Conservation (phyloP, 1,140 invertebrate genomes). For the Drosophila hydei region DNA sequence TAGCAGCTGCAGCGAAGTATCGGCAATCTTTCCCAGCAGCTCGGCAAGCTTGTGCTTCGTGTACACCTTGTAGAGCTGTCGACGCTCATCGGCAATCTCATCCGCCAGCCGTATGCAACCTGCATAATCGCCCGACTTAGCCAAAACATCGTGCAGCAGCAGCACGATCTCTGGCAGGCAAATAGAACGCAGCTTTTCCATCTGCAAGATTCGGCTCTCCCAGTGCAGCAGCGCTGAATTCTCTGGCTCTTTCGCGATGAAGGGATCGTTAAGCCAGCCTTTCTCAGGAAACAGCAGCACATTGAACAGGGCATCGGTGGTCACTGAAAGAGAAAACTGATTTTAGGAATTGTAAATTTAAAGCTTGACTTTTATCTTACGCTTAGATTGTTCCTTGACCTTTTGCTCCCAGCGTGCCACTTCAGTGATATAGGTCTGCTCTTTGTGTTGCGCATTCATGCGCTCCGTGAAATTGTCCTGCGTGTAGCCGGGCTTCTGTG, state of each 20-base stretch:
- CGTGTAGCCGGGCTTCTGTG: slow-evolving; percentile 83
- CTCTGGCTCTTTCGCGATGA: slow-evolving; percentile 66
- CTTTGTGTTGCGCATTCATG: slow-evolving; percentile 93
- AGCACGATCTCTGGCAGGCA: slow-evolving; percentile 94
- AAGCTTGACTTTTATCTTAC: slow-evolving; percentile 70
- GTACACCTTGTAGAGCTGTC: slow-evolving; percentile 92
- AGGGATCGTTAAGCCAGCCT: slow-evolving; percentile 93
- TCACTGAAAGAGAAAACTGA: slow-evolving; percentile 84
- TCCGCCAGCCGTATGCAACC: slow-evolving; percentile 92
- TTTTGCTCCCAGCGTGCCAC: slow-evolving; percentile 90
- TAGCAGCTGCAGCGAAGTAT: slow-evolving; percentile 90
- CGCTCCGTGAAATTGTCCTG: slow-evolving; percentile 91
- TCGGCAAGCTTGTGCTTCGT: slow-evolving; percentile 90
- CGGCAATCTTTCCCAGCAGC: slow-evolving; percentile 90
- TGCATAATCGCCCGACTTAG: slow-evolving; percentile 89
- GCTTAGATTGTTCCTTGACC: slow-evolving; percentile 87
- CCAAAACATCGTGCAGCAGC: slow-evolving; percentile 91
- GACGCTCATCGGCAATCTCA: slow-evolving; percentile 90
- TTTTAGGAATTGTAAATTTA: slow-evolving; percentile 34
- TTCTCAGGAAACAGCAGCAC: slow-evolving; percentile 94
- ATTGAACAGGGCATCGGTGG: slow-evolving; percentile 93
- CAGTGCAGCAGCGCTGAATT: slow-evolving; percentile 59
- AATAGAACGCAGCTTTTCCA: slow-evolving; percentile 90
- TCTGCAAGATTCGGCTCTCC: slow-evolving; percentile 85
- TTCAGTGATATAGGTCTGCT: slow-evolving; percentile 91